Percentiles rank a stretch among this genome's conserved stretches.
Conservation (phyloP, 2,113 vertebrate species). For the Lasiurus borealis region DNA sequence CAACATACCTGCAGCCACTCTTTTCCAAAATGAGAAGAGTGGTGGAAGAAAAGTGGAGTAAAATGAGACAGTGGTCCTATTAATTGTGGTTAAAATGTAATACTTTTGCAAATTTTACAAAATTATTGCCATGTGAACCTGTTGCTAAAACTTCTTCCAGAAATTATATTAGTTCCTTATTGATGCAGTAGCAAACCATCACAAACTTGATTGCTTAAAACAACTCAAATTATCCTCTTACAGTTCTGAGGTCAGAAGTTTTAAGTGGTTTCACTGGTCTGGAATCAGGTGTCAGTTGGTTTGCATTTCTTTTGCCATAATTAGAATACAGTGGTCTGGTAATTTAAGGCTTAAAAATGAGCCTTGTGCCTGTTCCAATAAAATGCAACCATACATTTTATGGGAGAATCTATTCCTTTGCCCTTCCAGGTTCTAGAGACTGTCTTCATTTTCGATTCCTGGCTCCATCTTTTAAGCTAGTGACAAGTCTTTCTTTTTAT, state of each 20-base stretch:
- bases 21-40: neutral
- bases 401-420: conserved; percentile 9
- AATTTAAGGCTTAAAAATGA: conserved; percentile 30
- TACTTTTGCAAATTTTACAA: conserved; percentile 35
- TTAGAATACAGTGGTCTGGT: neutral
- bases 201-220: neutral
- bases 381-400: neutral
- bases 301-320: conserved; percentile 11
- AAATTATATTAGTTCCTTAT: conserved; percentile 4
- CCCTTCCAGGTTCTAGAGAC: neutral
- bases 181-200: neutral
- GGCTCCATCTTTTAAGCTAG: neutral
- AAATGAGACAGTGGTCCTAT: neutral
- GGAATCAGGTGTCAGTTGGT: neutral
- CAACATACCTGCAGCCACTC: neutral
- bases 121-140: neutral
- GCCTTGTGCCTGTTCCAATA: neutral
- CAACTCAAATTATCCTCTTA: neutral
- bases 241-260: neutral
- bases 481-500: neutral
- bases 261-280: neutral
- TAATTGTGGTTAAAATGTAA: conserved; percentile 22
- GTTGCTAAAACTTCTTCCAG: conserved; percentile 10
- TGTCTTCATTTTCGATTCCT: neutral
- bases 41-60: neutral